Evolutionary conservation across 2,113 vertebrate species (phyloP).

Genomic region (Dinomys branickii): DNA sequence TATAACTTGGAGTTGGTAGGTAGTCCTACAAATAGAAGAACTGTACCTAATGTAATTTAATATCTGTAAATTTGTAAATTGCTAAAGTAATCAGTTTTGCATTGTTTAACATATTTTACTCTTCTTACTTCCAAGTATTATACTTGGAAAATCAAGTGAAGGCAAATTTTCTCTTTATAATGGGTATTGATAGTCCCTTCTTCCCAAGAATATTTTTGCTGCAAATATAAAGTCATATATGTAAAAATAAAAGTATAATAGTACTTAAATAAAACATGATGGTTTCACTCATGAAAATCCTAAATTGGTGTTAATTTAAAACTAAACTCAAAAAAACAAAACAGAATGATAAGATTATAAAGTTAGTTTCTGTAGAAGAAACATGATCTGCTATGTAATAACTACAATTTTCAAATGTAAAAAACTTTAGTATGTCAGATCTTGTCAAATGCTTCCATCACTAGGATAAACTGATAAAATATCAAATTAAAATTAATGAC

Average conservation of each 20-base stretch:
- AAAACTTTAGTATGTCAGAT: background rate
- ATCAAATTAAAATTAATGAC: background rate
- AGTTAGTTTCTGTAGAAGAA: background rate
- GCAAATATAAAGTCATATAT: background rate
- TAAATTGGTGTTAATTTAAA: background rate
- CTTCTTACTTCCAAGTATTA: background rate
- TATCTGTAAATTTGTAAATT: constrained; percentile 17
- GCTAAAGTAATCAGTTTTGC: constrained; percentile 3
- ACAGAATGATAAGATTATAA: background rate
- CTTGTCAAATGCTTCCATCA: background rate
- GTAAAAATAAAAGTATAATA: background rate
- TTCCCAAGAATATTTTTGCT: constrained; percentile 2
- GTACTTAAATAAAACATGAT: background rate
- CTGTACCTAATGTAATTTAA: background rate
- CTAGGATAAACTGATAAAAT: background rate
- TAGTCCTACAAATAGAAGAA: background rate
- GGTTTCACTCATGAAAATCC: background rate
- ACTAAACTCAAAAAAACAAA: background rate
- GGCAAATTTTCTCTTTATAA: background rate
- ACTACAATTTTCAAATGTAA: background rate
- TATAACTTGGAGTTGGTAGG: background rate
- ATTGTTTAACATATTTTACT: background rate
- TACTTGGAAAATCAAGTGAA: background rate
- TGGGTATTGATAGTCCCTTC: background rate
- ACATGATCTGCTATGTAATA: background rate